phyloP scores from a whole-genome alignment of 2,113 vertebrate genomes.

The Pyrgilauda ruficollis region DNA sequence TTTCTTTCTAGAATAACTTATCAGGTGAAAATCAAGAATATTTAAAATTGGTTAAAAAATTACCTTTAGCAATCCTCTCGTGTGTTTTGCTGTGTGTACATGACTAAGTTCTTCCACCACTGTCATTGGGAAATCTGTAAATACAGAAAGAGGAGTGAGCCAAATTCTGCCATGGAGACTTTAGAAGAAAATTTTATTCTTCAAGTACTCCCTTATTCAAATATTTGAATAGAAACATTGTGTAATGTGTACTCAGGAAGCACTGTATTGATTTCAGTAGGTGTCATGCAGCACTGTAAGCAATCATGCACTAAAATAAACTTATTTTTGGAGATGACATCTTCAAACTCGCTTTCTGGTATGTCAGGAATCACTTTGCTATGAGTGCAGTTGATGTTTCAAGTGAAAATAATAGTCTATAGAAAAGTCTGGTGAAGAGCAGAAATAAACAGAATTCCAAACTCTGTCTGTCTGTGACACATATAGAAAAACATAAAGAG shows the following conservation, averaged over 20 bases:
- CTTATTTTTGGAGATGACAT: constrained; percentile 39
- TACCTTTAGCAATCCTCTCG: not conserved
- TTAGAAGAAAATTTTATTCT: not conserved
- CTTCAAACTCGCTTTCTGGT: constrained; percentile 15
- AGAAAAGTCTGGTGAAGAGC: not conserved
- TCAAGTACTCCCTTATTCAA: not conserved
- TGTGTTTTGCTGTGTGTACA: not conserved
- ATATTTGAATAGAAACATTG: constrained; percentile 2
- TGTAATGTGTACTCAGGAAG: constrained; percentile 5
- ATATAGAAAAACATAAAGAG: not conserved
- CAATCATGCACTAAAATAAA: not conserved
- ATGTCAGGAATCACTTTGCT: constrained; percentile 35
- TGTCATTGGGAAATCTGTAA: not conserved
- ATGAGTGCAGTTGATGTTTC: not conserved
- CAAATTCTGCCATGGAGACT: not conserved
- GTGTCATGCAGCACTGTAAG: not conserved
- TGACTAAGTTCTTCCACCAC: not conserved
- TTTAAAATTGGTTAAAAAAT: not conserved
- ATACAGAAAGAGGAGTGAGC: not conserved
- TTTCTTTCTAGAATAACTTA: not conserved
- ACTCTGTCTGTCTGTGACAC: not conserved
- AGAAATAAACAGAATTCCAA: constrained; percentile 23
- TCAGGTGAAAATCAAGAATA: not conserved
- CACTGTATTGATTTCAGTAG: constrained; percentile 10
- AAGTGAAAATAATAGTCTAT: constrained; percentile 26